phyloP scores from a whole-genome alignment of 2,797 vertebrate species.

The Orientallactaga sibirica region DNA sequence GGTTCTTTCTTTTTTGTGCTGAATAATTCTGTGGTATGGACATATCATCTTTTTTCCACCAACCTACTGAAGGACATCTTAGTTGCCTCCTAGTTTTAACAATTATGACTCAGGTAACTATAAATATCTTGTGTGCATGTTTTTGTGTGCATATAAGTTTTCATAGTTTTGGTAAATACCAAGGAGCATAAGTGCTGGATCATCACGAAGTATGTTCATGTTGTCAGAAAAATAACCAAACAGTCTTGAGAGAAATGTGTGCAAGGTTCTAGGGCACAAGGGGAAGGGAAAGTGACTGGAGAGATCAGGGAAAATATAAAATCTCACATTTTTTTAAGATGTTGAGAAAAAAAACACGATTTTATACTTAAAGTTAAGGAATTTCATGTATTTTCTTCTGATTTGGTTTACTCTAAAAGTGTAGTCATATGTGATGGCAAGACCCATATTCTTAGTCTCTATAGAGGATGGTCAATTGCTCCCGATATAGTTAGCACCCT shows the following conservation, averaged over 20 bases:
- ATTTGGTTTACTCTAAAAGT: not conserved
- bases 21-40: not conserved
- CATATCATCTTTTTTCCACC: not conserved
- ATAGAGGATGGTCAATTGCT: not conserved
- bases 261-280: no score
- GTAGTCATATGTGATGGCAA: not conserved
- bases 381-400: not conserved
- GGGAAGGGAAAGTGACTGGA: no score
- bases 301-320: no score
- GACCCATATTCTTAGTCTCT: not conserved
- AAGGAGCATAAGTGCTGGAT: not conserved
- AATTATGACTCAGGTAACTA: not conserved
- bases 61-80: not conserved
- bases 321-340: not conserved
- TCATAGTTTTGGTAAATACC: not conserved
- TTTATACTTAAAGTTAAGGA: slow-evolving; percentile 25
- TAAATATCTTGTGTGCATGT: not conserved
- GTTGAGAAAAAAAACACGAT: not conserved
- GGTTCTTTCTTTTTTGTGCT: not conserved
- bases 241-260: not conserved
- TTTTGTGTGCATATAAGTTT: not conserved
- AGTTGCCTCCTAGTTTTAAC: not conserved
- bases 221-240: slow-evolving; percentile 6
- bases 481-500: not conserved
- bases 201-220: not conserved